Evolutionary conservation across 92 coral and sea anemone species (phyloP).

Genomic region (Epizoanthus illoricatus): DNA sequence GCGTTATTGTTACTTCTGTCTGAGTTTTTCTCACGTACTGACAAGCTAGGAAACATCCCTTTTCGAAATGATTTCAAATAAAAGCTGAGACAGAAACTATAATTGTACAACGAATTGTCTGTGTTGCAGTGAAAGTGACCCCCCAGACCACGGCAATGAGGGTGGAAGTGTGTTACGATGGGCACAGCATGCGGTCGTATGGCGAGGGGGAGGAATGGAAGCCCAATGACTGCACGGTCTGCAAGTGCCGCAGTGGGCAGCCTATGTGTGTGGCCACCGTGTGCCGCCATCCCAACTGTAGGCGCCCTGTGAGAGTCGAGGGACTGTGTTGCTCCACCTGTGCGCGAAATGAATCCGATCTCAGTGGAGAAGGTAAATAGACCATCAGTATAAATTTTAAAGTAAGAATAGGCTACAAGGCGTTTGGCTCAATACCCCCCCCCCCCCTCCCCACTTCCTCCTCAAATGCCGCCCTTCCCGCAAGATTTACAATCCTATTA

Average conservation of each 20-base stretch:
- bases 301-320: slow-evolving; percentile 75
- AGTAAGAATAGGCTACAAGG: too few relatives aligned
- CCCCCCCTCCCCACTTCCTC: too few relatives aligned
- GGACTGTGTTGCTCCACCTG: slow-evolving; percentile 96
- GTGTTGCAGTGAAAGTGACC: slow-evolving; percentile 38
- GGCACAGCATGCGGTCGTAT: slow-evolving; percentile 79
- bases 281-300: slow-evolving; percentile 84
- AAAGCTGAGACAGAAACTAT: not conserved
- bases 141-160: not conserved
- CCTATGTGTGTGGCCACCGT: slow-evolving; percentile 91
- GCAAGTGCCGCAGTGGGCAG: slow-evolving; percentile 79
- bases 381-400: not conserved
- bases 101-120: not conserved
- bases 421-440: too few relatives aligned
- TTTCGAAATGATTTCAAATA: not conserved
- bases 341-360: slow-evolving; percentile 49
- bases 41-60: too few relatives aligned
- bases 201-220: slow-evolving; percentile 90
- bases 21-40: too few relatives aligned
- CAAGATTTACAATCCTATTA: too few relatives aligned
- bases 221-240: slow-evolving; percentile 92
- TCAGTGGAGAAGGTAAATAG: slow-evolving; percentile 19
- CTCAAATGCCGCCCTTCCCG: too few relatives aligned
- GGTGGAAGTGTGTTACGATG: slow-evolving; percentile 79
- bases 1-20: too few relatives aligned